Percentiles rank a stretch among this genome's conserved stretches.
These are phyloP conservation scores for Selenia dentaria DNA, from an alignment of 2,888 invertebrate species.

Conservation along the genomic window DNA sequence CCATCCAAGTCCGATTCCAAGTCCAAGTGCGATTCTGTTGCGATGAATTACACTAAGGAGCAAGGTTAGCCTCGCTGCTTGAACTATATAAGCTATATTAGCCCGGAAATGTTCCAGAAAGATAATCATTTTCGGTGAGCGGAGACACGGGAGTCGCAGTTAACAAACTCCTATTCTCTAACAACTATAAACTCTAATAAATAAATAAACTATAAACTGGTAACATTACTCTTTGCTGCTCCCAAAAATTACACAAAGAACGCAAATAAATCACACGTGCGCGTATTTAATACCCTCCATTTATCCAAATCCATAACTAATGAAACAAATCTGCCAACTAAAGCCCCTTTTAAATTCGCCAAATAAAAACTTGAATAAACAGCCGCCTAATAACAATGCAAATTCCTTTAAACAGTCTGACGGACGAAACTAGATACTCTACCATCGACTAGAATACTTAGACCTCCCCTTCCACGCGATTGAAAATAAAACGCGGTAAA, in stretches of 20 bases:
- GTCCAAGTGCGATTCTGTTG: too few relatives aligned
- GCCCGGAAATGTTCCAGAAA: too few relatives aligned
- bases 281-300: background rate
- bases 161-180: too few relatives aligned
- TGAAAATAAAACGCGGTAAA: background rate
- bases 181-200: too few relatives aligned
- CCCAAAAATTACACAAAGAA: background rate
- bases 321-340: slow-evolving; percentile 23
- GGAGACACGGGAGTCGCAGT: too few relatives aligned
- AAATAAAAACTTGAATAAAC: slow-evolving; percentile 55
- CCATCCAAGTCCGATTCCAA: too few relatives aligned
- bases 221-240: too few relatives aligned
- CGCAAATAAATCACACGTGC: slow-evolving; percentile 21
- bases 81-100: too few relatives aligned
- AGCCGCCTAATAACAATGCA: slow-evolving; percentile 67
- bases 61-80: too few relatives aligned
- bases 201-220: too few relatives aligned
- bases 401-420: slow-evolving; percentile 59
- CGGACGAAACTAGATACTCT: slow-evolving; percentile 13
- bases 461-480: background rate
- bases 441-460: slow-evolving; percentile 1
- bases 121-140: too few relatives aligned
- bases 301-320: slow-evolving; percentile 22
- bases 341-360: slow-evolving; percentile 32
- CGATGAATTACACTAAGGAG: too few relatives aligned